Conservation (phyloP, 2,113 vertebrate species). For the Prochilodus magdalenae region DNA sequence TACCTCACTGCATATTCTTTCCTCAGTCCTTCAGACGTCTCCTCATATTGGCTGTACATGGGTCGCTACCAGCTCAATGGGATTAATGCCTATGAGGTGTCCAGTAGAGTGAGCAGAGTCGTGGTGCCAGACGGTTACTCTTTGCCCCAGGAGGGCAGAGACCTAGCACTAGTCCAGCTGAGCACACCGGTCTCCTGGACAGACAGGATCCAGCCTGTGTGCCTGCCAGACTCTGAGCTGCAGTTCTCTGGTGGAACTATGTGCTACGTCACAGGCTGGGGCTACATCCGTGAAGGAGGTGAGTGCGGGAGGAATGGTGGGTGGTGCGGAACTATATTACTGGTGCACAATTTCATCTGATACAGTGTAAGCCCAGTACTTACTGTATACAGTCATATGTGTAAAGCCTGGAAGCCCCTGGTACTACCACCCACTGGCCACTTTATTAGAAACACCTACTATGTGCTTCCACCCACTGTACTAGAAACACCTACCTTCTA, state of each 20-base stretch:
- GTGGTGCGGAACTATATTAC: background rate
- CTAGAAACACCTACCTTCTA: no score
- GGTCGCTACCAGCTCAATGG: conserved; percentile 49
- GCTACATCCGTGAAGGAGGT: conserved; percentile 63
- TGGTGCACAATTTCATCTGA: background rate
- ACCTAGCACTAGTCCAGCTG: conserved; percentile 75
- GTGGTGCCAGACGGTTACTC: conserved; percentile 67
- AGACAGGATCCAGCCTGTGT: conserved; percentile 73
- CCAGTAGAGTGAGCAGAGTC: conserved; percentile 36
- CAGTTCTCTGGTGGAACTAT: conserved; percentile 69
- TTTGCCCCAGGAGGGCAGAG: conserved; percentile 63
- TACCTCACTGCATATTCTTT: no score
- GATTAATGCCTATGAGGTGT: conserved; percentile 31
- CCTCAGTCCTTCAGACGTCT: conserved; percentile 31
- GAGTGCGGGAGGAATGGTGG: conserved; percentile 15
- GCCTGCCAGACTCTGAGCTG: conserved; percentile 66
- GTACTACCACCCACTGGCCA: no score
- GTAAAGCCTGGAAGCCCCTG: no score
- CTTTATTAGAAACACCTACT: no score
- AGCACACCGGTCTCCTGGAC: conserved; percentile 53
- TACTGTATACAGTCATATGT: no score
- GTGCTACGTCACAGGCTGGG: conserved; percentile 82
- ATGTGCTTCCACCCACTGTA: no score
- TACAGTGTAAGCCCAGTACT: background rate
- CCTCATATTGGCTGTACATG: conserved; percentile 48